phyloP scores from a whole-genome alignment of 2,113 vertebrate species.

The Excalfactoria chinensis region DNA sequence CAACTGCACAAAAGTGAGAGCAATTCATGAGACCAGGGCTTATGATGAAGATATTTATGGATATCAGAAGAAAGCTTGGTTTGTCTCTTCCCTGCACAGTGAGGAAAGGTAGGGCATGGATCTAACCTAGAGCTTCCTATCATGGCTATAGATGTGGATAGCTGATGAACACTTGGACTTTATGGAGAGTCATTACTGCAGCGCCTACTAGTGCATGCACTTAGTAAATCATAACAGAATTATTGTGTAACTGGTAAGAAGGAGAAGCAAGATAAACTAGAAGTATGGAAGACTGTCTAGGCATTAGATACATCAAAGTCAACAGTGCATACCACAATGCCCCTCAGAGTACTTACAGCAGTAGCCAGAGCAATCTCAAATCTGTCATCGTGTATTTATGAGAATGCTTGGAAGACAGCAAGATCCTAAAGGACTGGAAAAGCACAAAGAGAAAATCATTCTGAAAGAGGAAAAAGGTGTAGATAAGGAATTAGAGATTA shows the following conservation, averaged over 20 bases:
- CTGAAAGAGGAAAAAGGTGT: neutral
- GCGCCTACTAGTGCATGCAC: neutral
- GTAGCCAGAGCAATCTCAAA: neutral
- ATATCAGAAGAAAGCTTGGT: neutral
- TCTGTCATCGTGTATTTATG: neutral
- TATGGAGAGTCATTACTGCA: neutral
- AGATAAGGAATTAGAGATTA: neutral
- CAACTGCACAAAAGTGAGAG: neutral
- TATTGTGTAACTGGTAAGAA: neutral
- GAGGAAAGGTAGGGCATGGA: neutral
- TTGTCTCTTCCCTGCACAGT: neutral
- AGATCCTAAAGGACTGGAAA: neutral
- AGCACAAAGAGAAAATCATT: neutral
- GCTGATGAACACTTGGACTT: neutral
- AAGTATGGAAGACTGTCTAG: neutral
- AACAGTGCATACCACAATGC: neutral
- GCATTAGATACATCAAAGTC: neutral
- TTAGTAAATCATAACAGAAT: neutral
- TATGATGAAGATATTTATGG: neutral
- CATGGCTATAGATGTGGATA: accelerated
- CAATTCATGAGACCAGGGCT: neutral
- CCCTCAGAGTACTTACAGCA: neutral
- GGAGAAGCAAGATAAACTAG: neutral
- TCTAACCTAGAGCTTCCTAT: neutral
- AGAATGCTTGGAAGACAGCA: neutral